Conservation (phyloP, 2,113 vertebrate species). For the Crotalus horridus region DNA sequence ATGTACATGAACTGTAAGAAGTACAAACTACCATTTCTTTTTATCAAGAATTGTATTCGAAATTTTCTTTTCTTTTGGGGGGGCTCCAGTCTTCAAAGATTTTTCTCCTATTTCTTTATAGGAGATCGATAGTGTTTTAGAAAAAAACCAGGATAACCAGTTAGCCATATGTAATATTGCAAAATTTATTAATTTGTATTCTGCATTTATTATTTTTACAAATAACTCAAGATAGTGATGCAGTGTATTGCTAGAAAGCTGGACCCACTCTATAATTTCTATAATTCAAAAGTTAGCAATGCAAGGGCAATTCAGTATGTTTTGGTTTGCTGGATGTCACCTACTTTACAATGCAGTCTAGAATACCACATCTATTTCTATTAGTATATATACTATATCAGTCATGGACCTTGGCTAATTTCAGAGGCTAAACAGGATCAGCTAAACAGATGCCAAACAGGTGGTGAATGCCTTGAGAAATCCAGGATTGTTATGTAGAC, state of each 20-base stretch:
- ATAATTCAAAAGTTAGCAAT: background rate
- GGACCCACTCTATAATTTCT: background rate
- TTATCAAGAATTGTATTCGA: background rate
- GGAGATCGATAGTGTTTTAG: background rate
- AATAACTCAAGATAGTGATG: background rate
- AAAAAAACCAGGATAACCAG: background rate
- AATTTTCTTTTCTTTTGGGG: no score
- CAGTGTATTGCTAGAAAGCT: background rate
- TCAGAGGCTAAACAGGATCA: background rate
- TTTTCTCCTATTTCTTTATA: background rate
- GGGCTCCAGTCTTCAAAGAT: background rate
- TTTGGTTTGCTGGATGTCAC: background rate
- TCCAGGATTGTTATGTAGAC: background rate
- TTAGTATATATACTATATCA: background rate
- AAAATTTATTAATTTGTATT: background rate
- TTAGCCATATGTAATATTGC: background rate
- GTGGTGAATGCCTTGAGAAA: background rate
- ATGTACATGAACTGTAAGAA: background rate
- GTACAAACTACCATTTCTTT: background rate
- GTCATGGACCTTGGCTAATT: background rate
- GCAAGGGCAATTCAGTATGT: background rate
- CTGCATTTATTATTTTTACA: background rate
- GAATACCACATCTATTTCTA: background rate
- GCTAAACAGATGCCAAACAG: background rate
- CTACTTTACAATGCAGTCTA: background rate